Evolutionary conservation across 2,797 vertebrate genomes (phyloP).

Genomic region (Anabacerthia variegaticeps): DNA sequence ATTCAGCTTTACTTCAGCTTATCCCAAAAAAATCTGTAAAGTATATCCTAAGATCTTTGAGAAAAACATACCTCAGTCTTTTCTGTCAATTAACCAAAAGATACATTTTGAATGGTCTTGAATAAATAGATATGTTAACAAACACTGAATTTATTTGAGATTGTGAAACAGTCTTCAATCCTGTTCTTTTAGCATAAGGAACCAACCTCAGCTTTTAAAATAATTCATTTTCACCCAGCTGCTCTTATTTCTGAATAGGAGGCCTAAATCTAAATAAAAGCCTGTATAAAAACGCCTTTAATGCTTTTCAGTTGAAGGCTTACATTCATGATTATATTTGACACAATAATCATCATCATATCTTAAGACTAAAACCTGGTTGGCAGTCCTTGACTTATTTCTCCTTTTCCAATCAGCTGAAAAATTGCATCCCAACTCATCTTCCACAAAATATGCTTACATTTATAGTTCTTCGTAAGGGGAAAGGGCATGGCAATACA

Average conservation of each 20-base stretch:
- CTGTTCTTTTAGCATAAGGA: constrained; percentile 7
- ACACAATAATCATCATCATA: constrained; percentile 76
- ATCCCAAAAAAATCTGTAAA: neutral
- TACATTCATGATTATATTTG: constrained; percentile 74
- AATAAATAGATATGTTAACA: neutral
- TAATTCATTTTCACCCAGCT: constrained; percentile 48
- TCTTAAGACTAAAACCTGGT: constrained; percentile 71
- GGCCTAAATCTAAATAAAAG: constrained; percentile 59
- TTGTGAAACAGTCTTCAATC: neutral
- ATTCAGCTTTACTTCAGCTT: neutral
- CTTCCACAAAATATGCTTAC: constrained; percentile 60
- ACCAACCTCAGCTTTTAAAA: constrained; percentile 38
- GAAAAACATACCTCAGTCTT: neutral
- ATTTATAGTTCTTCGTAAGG: constrained; percentile 55
- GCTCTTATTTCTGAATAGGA: constrained; percentile 48
- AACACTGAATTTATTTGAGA: neutral
- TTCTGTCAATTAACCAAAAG: neutral
- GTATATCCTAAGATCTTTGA: neutral
- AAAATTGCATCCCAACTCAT: constrained; percentile 70
- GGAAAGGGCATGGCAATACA: constrained; percentile 17
- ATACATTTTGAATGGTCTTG: neutral
- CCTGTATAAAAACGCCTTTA: constrained; percentile 66
- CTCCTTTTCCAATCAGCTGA: constrained; percentile 74
- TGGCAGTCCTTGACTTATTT: constrained; percentile 71
- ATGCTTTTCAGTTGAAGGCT: constrained; percentile 63